These are phyloP conservation scores for Noctua fimbriata DNA, from an alignment of 2,888 invertebrate genomes.

Conservation along the genomic window DNA sequence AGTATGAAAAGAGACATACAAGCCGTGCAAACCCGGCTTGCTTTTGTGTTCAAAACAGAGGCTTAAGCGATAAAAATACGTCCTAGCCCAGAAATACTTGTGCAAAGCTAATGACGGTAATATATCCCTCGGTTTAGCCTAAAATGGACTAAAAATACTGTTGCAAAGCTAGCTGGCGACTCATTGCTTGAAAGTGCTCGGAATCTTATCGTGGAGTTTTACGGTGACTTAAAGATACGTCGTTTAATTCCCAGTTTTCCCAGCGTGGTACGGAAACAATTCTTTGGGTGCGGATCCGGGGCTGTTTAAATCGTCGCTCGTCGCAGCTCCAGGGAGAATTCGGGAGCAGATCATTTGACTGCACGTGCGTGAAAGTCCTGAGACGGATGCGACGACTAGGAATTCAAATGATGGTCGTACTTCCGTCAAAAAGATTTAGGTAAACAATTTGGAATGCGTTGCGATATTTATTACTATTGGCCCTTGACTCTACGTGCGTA, in stretches of 20 bases:
- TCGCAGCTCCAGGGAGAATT: conserved; percentile 45
- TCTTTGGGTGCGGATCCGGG: conserved; percentile 48
- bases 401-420: conserved; percentile 43
- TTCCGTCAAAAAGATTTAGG: conserved; percentile 40
- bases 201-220: conserved; percentile 63
- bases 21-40: conserved; percentile 38
- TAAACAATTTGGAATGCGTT: conserved; percentile 38
- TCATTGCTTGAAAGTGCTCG: conserved; percentile 57
- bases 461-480: conserved; percentile 35
- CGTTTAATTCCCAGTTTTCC: conserved; percentile 59
- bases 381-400: conserved; percentile 55
- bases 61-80: conserved; percentile 60
- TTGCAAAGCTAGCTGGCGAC: conserved; percentile 52
- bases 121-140: conserved; percentile 58
- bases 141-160: conserved; percentile 61
- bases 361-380: conserved; percentile 62
- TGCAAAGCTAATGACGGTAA: conserved; percentile 59
- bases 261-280: conserved; percentile 61
- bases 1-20: conserved; percentile 62
- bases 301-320: conserved; percentile 53
- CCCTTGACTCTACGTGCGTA: neutral
- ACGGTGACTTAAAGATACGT: conserved; percentile 62
- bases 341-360: conserved; percentile 42
- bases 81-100: conserved; percentile 46
- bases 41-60: conserved; percentile 60